These are phyloP conservation scores for Dusona sp. DNA, from an alignment of 2,888 invertebrate genomes.

Conservation along the genomic window DNA sequence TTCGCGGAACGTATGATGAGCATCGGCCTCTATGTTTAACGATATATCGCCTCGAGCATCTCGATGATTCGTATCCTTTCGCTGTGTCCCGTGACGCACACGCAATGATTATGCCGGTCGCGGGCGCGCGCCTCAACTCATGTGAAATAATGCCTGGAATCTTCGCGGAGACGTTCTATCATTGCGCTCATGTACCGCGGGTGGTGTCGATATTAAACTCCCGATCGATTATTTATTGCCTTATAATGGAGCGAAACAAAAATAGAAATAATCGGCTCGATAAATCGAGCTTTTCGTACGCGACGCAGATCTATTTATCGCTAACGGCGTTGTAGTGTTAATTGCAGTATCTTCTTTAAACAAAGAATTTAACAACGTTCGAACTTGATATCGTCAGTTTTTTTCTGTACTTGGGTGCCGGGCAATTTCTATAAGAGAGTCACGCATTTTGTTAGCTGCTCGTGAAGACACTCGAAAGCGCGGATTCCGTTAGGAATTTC, in stretches of 20 bases:
- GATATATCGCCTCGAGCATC: slow-evolving; percentile 64
- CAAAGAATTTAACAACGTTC: background rate
- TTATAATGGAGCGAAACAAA: slow-evolving; percentile 30
- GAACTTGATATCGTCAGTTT: background rate
- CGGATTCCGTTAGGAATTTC: slow-evolving; percentile 80
- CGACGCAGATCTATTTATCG: background rate
- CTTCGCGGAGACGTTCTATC: slow-evolving; percentile 63
- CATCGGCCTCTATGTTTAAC: slow-evolving; percentile 66
- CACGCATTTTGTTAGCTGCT: slow-evolving; percentile 58
- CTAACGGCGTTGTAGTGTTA: background rate
- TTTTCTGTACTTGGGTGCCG: background rate
- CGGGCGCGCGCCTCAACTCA: slow-evolving; percentile 28
- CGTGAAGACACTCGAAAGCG: slow-evolving; percentile 72
- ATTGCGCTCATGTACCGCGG: slow-evolving; percentile 49
- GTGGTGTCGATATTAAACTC: slow-evolving; percentile 65
- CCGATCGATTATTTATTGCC: slow-evolving; percentile 65
- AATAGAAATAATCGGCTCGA: background rate
- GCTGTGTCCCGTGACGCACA: slow-evolving; percentile 60
- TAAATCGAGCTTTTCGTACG: slow-evolving; percentile 6
- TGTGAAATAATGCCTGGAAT: slow-evolving; percentile 69
- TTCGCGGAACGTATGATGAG: slow-evolving; percentile 68
- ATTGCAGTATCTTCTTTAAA: background rate
- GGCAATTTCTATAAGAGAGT: slow-evolving; percentile 29
- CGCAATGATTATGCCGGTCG: slow-evolving; percentile 18
- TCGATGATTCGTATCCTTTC: slow-evolving; percentile 67